Evolutionary conservation across 2,113 vertebrate genomes (phyloP), one percentile per base, ranked within the genome.

Genomic region (Papio anubis): DNA sequence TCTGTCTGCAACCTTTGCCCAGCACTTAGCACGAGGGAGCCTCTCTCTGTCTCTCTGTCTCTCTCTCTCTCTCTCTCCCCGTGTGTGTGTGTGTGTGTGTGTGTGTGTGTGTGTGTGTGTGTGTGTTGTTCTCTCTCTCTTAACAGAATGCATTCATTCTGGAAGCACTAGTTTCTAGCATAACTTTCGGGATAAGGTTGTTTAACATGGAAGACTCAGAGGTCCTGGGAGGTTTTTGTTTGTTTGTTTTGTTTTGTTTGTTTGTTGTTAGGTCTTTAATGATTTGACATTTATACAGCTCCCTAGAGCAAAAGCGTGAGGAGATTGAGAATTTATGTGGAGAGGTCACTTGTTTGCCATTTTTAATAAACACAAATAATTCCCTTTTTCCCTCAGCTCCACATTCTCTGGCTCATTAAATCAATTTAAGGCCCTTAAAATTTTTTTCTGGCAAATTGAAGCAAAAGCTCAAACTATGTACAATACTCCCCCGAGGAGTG

Each of bases 331-430:
- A 94, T 95, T 92, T 90, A 94, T 97, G 96, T 82, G 96, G 94
- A 89, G 76, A 98, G 94, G 98, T 98, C 98, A 96, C 91, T 98
- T 97, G 97, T 98, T 98, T 98, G 96, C 98, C 93, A 93, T 98
- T 98, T 98, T 98, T 98, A 98, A 98, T 98, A 98, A 98, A 98
- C 97, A 98, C 97, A 98, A 98, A 88, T 98, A 98, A 98, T 98
- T 98, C 97, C 93, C 97, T 66, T 98, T 93, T 97, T 90, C 95
- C 97, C 97, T 89, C 80, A 94, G 45, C 81, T 97, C 96, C 96
- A 76, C 97, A 98, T 98, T 98, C 98, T 96, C 98, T 98, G 97
- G 96, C 91, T 98, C 98, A 98, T 99, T 98, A 99, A 98, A 98
- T 98, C 96, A 98, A 98, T 98, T 98, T 98, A 96, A 98, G 90